These are phyloP conservation scores for Molanna angustata DNA, from an alignment of 2,888 invertebrate species.

Conservation along the genomic window DNA sequence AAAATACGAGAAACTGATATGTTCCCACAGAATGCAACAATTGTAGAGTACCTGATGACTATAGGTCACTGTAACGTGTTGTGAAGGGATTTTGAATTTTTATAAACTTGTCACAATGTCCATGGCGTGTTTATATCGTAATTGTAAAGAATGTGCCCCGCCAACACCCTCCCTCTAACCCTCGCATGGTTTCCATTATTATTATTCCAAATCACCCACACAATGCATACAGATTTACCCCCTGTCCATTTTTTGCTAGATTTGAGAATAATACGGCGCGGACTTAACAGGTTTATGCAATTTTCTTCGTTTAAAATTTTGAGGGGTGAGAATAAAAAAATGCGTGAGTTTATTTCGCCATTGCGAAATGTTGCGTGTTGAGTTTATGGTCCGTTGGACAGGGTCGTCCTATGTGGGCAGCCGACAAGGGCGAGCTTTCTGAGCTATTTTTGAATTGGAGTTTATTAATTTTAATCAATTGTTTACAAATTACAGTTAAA, in stretches of 20 bases:
- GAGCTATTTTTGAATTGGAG: too few species aligned
- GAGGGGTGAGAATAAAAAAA: slow-evolving; percentile 1
- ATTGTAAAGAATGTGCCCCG: slow-evolving; percentile 9
- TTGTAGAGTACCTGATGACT: slow-evolving; percentile 7
- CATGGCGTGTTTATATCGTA: slow-evolving; percentile 15
- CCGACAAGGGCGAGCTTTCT: too few species aligned
- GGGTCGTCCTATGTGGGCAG: too few species aligned
- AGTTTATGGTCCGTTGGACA: too few species aligned
- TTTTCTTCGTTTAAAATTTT: slow-evolving; percentile 25
- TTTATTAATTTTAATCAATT: too few species aligned
- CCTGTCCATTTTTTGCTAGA: slow-evolving; percentile 11
- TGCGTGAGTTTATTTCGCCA: slow-evolving; percentile 13
- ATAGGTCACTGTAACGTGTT: too few species aligned
- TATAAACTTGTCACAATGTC: slow-evolving; percentile 29
- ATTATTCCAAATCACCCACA: slow-evolving; percentile 17
- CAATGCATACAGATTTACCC: slow-evolving; percentile 25
- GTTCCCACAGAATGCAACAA: slow-evolving; percentile 18
- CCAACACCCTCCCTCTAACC: slow-evolving; percentile 12
- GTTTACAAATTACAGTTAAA: too few species aligned
- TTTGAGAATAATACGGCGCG: slow-evolving; percentile 17
- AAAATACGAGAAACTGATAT: slow-evolving; percentile 5
- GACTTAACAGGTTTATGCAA: slow-evolving; percentile 33
- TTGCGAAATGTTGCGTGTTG: too few species aligned
- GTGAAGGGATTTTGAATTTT: slow-evolving; percentile 29
- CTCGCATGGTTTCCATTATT: slow-evolving; percentile 6